phyloP scores from a whole-genome alignment of 2,113 vertebrate species.

The Chrysemys picta region DNA sequence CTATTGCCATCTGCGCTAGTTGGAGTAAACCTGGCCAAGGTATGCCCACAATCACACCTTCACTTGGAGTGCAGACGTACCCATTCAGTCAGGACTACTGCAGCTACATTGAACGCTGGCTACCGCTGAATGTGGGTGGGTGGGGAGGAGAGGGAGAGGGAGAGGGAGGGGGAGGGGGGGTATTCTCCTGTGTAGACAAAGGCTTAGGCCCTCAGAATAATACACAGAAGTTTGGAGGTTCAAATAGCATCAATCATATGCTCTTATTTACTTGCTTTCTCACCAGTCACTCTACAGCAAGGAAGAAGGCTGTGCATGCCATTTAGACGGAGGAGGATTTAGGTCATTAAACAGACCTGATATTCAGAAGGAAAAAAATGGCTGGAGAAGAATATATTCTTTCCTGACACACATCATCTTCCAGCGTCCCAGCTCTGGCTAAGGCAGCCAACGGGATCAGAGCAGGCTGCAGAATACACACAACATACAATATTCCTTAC shows the following conservation, averaged over 20 bases:
- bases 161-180: neutral
- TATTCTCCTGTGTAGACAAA: constrained; percentile 39
- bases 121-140: neutral
- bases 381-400: neutral
- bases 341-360: constrained; percentile 10
- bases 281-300: neutral
- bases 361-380: neutral
- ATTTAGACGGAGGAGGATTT: neutral
- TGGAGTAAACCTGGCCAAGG: neutral
- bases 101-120: constrained; percentile 2
- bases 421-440: neutral
- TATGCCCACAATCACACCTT: neutral
- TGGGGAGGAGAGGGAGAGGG: rapidly evolving
- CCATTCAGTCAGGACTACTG: neutral
- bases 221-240: neutral
- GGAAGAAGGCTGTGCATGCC: neutral
- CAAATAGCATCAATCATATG: neutral
- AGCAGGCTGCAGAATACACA: neutral
- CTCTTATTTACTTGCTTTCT: neutral
- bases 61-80: neutral
- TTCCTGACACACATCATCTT: constrained; percentile 21
- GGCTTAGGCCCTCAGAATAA: rapidly evolving
- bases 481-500: neutral
- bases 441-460: neutral
- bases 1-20: neutral